Percentiles rank a stretch among this genome's conserved stretches.
These are phyloP conservation scores for Atta colombica DNA, from an alignment of 1,140 invertebrate species.

Conservation along the genomic window DNA sequence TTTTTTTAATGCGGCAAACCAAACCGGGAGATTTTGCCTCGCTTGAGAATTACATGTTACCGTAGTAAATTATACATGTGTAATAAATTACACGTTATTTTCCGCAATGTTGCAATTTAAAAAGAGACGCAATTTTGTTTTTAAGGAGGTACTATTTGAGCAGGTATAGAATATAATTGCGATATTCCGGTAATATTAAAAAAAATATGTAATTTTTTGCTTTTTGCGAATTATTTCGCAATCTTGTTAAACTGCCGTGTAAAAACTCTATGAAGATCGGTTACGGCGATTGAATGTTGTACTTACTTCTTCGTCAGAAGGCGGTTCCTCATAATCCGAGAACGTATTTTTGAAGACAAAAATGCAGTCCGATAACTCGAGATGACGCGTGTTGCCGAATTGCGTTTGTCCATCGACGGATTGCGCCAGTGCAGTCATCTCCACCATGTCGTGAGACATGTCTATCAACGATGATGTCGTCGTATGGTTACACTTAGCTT, in stretches of 20 bases:
- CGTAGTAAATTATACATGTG: conserved; percentile 23
- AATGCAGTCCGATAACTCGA: conserved; percentile 83
- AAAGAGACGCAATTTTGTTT: neutral
- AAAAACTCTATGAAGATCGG: neutral
- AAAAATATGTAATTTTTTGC: neutral
- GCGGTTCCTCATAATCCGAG: conserved; percentile 85
- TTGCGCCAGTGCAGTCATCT: conserved; percentile 73
- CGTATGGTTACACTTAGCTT: neutral
- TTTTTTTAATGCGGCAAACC: neutral
- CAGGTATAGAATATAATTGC: neutral
- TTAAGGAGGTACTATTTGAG: neutral
- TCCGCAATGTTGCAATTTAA: neutral
- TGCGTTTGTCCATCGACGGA: conserved; percentile 81
- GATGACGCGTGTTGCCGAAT: conserved; percentile 82
- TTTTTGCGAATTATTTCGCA: neutral
- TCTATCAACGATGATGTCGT: neutral
- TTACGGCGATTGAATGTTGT: neutral
- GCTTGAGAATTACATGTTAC: neutral
- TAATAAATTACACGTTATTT: conserved; percentile 15
- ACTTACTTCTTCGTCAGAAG: conserved; percentile 83
- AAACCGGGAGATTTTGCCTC: neutral
- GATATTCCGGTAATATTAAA: neutral
- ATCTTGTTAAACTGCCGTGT: neutral
- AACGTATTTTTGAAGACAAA: conserved; percentile 84
- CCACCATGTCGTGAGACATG: conserved; percentile 77